Base-by-base conservation (phyloP, 2,888 invertebrate species). In the Pterostichus madidus region DNA sequence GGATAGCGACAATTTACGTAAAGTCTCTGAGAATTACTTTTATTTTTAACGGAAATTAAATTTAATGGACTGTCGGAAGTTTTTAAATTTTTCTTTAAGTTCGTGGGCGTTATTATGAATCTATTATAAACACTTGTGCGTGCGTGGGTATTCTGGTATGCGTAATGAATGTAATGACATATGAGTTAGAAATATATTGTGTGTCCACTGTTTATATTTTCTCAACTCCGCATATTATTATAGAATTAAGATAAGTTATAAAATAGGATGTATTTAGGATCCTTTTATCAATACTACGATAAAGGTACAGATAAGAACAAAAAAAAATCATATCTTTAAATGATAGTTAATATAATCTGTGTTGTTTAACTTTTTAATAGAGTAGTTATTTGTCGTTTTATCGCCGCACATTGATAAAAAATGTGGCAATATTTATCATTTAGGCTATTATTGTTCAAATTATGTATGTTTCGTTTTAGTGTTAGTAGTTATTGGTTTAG, bases 1-100 rank as follows among this genome's bases (percentile, higher is more conserved):
- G 31, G 59, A 59, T 59, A 59, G 59, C 31, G 24, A 59, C 59
- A 31, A 59, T 59, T 59, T 59, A 59, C 24, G 31, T 59, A 59
- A 59, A 59, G 59, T 31, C 59, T 39, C 59, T 24, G 31, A 24
- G 6, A 59, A 59, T 59, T 59, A 59, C 31, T 35, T 64, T 64
- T 64, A 64, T 35, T 64, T 64, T 11, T 35, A 11, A 35, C n/a
- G 35, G 35, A 64, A 64, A 64, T 64, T 32, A n/a, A 32, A 35
- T 64, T 64, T 64, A 64, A 64, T 64, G 6, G 0, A 64, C 15
- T 17, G 31, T n/a, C 32, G 64, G 64, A 10, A 35, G 64, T 64
- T 13, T 61, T 32, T 2, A 64, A 64, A 64, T 35, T 31, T 31
- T 59, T 59, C 59, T 59, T 5, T n/a, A 13, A 10, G 32, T 35